Percentiles rank a stretch among this genome's conserved stretches.
Conservation (phyloP, 2,113 vertebrate genomes). For the Nothobranchius furzeri region DNA sequence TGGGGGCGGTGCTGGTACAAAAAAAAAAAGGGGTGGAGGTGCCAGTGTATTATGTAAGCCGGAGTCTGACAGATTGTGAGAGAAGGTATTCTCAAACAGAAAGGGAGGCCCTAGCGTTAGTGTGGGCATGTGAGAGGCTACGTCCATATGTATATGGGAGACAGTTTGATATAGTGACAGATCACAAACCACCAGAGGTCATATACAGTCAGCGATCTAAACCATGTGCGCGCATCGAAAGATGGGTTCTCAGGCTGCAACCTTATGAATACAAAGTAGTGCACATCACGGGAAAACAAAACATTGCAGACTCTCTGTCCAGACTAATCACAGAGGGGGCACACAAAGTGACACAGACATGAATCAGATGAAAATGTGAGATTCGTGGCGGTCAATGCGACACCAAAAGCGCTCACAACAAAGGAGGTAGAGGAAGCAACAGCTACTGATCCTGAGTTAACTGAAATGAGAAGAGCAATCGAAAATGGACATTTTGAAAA, state of each 20-base stretch:
- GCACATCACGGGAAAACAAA: neutral
- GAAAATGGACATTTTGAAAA: slow-evolving; percentile 1
- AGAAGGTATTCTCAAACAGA: slow-evolving; percentile 22
- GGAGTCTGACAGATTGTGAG: slow-evolving; percentile 19
- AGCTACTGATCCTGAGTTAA: neutral
- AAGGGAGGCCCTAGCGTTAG: slow-evolving; percentile 11
- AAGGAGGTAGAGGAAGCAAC: neutral
- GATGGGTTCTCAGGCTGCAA: slow-evolving; percentile 33
- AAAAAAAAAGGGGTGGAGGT: neutral
- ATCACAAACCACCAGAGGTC: slow-evolving; percentile 31
- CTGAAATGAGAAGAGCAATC: neutral
- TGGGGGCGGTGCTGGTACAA: neutral
- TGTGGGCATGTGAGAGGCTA: slow-evolving; percentile 39
- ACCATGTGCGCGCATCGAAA: slow-evolving; percentile 16
- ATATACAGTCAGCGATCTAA: slow-evolving; percentile 21
- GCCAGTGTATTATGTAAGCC: slow-evolving; percentile 18
- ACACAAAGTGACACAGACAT: neutral
- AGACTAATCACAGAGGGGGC: neutral
- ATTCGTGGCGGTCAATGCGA: neutral
- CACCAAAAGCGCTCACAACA: neutral
- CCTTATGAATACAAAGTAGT: neutral
- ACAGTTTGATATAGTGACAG: slow-evolving; percentile 42
- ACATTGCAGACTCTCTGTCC: neutral
- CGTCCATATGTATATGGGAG: slow-evolving; percentile 41
- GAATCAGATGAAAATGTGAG: neutral